Evolutionary conservation across 2,888 invertebrate genomes (phyloP), one percentile per base, ranked within the genome.

Genomic region (Tipula vernalis): DNA sequence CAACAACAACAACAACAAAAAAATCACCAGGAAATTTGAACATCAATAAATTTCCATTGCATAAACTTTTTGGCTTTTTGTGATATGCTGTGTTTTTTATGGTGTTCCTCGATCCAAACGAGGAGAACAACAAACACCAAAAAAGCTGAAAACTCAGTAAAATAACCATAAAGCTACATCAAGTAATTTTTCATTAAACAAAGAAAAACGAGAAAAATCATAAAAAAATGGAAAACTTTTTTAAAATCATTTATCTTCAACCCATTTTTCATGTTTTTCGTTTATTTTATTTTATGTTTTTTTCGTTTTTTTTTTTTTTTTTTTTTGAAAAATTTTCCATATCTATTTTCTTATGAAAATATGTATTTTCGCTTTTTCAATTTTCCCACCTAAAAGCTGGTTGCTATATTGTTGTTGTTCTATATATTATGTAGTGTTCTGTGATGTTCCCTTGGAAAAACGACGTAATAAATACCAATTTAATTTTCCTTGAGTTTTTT

Each of bases 81-180:
- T 28, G 18, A 10, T 71, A 10, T 28, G 71, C 28, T 8, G 8
- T 71, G 71, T 71, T 28, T 28, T 28, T 28, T 28, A 28, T 28
- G 28, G 71, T 28, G 28, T 28, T 71, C 10, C 71, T 71, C 71
- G 28, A 71, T 71, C 71, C 28, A 71, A 71, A 28, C 71, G 28
- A 28, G 71, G 13, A 28, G 71, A 71, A 28, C 71, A 71, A 71
- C 71, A 71, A 18, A 71, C 18, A 18, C 71, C 28, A 71, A 51
- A 71, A 71, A 71, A 71, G 28, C 71, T 57, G 71, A 28, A 71
- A 71, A 71, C 6, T 28, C 71, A 51, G 71, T 71, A 71, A 71
- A 71, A 71, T 71, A 71, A 71, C 71, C 71, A 71, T 71, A 71
- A 71, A 71, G 71, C 71, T 71, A 71, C 71, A 71, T 71, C 71